Percentiles rank a stretch among this genome's conserved stretches.
Conservation (phyloP, 2,113 vertebrate genomes). For the Hymenochirus boettgeri region DNA sequence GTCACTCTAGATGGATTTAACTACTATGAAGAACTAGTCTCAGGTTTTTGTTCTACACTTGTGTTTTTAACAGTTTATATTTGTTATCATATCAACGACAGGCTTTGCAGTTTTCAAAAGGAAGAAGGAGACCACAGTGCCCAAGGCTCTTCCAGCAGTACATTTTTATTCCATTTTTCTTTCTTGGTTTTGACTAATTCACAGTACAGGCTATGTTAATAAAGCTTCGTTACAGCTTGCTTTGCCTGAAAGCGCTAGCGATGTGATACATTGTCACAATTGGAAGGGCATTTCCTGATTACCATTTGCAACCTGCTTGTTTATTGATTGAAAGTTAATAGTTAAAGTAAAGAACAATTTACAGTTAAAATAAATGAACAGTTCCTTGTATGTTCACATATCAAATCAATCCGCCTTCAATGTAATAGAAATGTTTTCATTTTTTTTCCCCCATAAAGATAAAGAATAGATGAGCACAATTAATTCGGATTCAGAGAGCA, state of each 20-base stretch:
- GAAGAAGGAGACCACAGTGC: conserved; percentile 79
- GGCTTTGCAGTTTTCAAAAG: conserved; percentile 88
- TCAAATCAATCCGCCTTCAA: conserved; percentile 71
- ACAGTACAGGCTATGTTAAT: conserved; percentile 98
- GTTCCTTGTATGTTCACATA: conserved; percentile 88
- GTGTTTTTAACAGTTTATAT: conserved; percentile 98
- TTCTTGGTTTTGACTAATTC: conserved; percentile 97
- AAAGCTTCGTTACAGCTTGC: conserved; percentile 98
- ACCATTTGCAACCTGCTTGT: conserved; percentile 92
- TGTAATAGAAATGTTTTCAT: conserved; percentile 66
- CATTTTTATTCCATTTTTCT: conserved; percentile 98
- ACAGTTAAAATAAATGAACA: conserved; percentile 75
- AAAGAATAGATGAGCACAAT: conserved; percentile 62
- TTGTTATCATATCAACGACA: conserved; percentile 98
- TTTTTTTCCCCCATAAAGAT: conserved; percentile 63
- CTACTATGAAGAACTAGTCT: conserved; percentile 73
- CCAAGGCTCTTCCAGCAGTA: conserved; percentile 79
- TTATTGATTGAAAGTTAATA: conserved; percentile 99
- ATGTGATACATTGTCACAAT: conserved; percentile 98
- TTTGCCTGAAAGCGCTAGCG: conserved; percentile 90
- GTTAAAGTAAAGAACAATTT: conserved; percentile 85
- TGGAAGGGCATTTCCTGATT: conserved; percentile 96
- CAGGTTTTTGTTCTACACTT: conserved; percentile 73
- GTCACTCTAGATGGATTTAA: conserved; percentile 81
- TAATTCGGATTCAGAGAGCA: conserved; percentile 53